Percentiles rank a stretch among this genome's conserved stretches.
Conservation (phyloP, 2,113 vertebrate species). For the Platysternon megacephalum region DNA sequence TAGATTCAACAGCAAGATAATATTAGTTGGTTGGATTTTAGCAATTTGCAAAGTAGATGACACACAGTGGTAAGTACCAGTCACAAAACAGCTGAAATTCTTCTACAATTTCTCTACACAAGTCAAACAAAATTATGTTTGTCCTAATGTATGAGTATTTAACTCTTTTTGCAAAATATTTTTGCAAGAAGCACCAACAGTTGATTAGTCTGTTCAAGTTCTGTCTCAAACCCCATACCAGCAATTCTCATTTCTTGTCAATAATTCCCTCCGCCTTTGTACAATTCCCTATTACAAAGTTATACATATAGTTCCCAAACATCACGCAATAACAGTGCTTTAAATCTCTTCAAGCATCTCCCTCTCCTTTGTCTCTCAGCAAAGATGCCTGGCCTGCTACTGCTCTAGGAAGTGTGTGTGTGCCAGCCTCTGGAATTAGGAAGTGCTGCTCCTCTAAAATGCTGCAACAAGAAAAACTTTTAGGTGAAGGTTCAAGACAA, state of each 20-base stretch:
- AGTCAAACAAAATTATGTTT: background rate
- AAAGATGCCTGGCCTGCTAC: slow-evolving; percentile 62
- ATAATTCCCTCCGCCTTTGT: background rate
- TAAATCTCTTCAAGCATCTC: background rate
- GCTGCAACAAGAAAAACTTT: slow-evolving; percentile 56
- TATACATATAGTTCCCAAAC: slow-evolving; percentile 1
- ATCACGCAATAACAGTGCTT: background rate
- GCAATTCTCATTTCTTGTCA: background rate
- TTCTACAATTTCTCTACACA: background rate
- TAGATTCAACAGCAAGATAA: background rate
- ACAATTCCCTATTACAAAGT: background rate
- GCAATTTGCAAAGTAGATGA: background rate
- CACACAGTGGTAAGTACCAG: background rate
- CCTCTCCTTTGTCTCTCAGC: slow-evolving; percentile 4
- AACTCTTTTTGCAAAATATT: background rate
- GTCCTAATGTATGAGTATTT: too few relatives aligned
- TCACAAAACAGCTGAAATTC: background rate
- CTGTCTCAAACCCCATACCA: slow-evolving; percentile 7
- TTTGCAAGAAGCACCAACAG: slow-evolving; percentile 26
- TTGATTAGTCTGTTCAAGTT: slow-evolving; percentile 39
- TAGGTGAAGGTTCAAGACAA: slow-evolving; percentile 54
- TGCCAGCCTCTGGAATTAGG: slow-evolving; percentile 61
- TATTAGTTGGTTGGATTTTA: background rate
- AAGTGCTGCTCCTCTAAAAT: slow-evolving; percentile 38
- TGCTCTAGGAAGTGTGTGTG: slow-evolving; percentile 24